Evolutionary conservation across 1,140 invertebrate genomes (phyloP), one percentile per base, ranked within the genome.

Genomic region (Drosophila chauvacae): DNA sequence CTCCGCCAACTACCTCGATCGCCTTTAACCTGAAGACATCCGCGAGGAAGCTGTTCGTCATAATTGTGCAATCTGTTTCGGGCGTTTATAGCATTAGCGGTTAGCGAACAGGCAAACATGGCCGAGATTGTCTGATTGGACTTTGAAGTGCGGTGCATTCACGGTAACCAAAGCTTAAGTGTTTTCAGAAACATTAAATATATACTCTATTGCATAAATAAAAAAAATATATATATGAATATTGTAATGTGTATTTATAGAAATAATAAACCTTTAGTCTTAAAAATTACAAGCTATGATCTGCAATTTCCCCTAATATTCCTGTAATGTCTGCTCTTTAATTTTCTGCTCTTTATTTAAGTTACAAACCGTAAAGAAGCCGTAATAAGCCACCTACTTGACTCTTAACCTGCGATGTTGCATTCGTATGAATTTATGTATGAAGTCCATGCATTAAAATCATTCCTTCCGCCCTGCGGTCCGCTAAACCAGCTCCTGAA

Each of bases 31-130:
- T 23, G 23, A 11, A 28, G 16, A 37, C 55, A 39, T 30, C 39
- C 63, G 33, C 45, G 11, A 51, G 81, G 66, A 82, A 80, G 76
- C 76, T 70, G 71, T 64, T 76, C 66, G 68, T 88, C 77, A 88
- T 88, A 87, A 87, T 84, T 90, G 85, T 69, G 77, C 65, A 90
- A 74, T 84, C 81, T 72, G 77, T 71, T 74, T 64, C 4, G 41
- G 85, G 77, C 65, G 68, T 81, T 90, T 80, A 78, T 85, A 55
- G 75, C 56, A 77, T 90, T 84, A 81, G 80, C 69, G 84, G 80
- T 71, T 75, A 57, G 65, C 69, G 45, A 28, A n/a, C 13, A 33
- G 42, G 45, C 60, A 50, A 53, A 50, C 7, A 55, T 65, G 62
- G 63, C n/a, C 14, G 30, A 23, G 57, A 33, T 61, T 37, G 16